A percentile compares a stretch with the other conserved stretches of the same genome.
phyloP scores from a whole-genome alignment of 37 sponge, comb jelly and placozoan species.

The Cladorhizidae sp. region DNA sequence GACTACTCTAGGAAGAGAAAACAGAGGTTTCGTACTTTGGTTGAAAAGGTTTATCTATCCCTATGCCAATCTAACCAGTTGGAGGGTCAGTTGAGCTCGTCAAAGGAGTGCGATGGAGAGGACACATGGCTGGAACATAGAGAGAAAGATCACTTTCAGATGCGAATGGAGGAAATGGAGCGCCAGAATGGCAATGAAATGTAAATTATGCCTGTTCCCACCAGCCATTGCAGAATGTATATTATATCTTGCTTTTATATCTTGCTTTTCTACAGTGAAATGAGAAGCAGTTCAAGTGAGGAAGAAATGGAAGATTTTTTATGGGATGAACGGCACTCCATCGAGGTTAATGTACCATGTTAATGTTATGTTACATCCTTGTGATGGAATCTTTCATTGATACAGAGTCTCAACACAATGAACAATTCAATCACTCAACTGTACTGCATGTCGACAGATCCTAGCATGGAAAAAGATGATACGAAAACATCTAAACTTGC shows the following conservation, averaged over 20 bases:
- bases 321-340: too few species aligned
- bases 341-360: neutral
- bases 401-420: constrained; percentile 27
- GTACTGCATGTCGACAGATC: neutral
- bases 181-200: neutral
- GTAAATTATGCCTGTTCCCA: neutral
- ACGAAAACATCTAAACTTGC: too few species aligned
- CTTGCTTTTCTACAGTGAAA: neutral
- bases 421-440: constrained; percentile 25
- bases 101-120: neutral
- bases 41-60: constrained; percentile 21
- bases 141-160: constrained; percentile 18
- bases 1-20: constrained; percentile 64
- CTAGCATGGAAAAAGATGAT: too few species aligned
- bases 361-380: neutral
- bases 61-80: neutral
- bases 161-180: neutral
- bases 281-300: neutral
- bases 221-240: neutral
- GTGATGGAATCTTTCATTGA: neutral
- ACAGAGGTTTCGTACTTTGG: constrained; percentile 25
- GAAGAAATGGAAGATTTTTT: constrained; percentile 11
- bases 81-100: neutral
- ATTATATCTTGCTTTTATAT: too few species aligned
- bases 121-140: constrained; percentile 3